Evolutionary conservation across 2,797 vertebrate genomes (phyloP).

Genomic region (Peromyscus melanophrys): DNA sequence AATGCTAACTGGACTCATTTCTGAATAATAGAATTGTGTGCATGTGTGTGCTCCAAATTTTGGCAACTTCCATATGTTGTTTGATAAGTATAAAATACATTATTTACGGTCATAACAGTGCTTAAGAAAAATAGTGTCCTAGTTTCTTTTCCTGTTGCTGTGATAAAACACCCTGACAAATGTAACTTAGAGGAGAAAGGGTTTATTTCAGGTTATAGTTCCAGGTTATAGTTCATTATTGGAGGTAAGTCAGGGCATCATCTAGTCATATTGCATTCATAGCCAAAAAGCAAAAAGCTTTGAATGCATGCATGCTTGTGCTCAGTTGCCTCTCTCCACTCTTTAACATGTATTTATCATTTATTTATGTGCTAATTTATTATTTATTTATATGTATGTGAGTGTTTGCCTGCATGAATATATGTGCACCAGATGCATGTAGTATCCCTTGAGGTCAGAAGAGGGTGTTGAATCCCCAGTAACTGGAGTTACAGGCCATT

Average conservation of each 20-base stretch:
- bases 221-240: not conserved
- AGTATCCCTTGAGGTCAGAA: not conserved
- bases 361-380: not conserved
- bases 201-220: not conserved
- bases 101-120: not conserved
- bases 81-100: conserved; percentile 2
- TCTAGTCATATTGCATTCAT: not conserved
- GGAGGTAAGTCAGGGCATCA: not conserved
- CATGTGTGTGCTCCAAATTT: conserved; percentile 27
- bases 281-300: not conserved
- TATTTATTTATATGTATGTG: not conserved
- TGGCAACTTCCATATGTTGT: not conserved
- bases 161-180: not conserved
- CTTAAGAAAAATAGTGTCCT: not conserved
- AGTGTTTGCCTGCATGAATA: not conserved
- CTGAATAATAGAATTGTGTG: conserved; percentile 17
- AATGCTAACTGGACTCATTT: conserved; percentile 2
- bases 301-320: fast-evolving
- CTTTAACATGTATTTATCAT: not conserved
- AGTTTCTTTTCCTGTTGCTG: not conserved
- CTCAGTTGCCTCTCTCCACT: not conserved
- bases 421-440: not conserved
- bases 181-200: not conserved
- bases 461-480: not conserved
- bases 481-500: not conserved